phyloP scores from a whole-genome alignment of 2,113 vertebrate species.

The Dunckerocampus dactyliophorus region DNA sequence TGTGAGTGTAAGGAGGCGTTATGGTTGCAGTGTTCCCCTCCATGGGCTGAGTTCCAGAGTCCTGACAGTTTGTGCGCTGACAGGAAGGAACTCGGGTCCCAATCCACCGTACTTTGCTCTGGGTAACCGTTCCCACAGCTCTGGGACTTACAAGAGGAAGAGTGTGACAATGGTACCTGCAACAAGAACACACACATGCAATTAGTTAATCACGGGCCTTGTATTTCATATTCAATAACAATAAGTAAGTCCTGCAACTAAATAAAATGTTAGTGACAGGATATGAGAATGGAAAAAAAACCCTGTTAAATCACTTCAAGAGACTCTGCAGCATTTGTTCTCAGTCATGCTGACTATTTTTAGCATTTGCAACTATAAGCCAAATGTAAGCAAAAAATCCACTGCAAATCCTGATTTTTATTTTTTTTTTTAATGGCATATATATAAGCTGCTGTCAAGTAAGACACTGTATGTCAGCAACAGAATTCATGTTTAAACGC shows the following conservation, averaged over 20 bases:
- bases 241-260: neutral
- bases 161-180: slow-evolving; percentile 84
- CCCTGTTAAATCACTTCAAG: neutral
- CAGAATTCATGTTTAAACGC: too few relatives aligned
- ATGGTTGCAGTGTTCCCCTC: slow-evolving; percentile 81
- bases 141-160: slow-evolving; percentile 87
- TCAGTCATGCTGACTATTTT: neutral
- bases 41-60: slow-evolving; percentile 94
- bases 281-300: neutral
- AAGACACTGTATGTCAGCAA: too few relatives aligned
- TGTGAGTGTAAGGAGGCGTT: slow-evolving; percentile 76
- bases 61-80: slow-evolving; percentile 97
- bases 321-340: neutral
- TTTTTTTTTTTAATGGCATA: too few relatives aligned
- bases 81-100: slow-evolving; percentile 98
- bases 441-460: too few relatives aligned
- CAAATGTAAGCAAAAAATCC: slow-evolving; percentile 11
- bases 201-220: slow-evolving; percentile 15
- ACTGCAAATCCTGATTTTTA: neutral
- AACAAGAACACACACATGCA: slow-evolving; percentile 11
- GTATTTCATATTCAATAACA: slow-evolving; percentile 2
- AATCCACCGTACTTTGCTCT: slow-evolving; percentile 91
- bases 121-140: slow-evolving; percentile 79
- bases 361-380: slow-evolving; percentile 1
- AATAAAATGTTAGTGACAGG: neutral